Evolutionary conservation across 2,113 vertebrate species (phyloP).

Genomic region (Rattus norvegicus): GRCr8 NC_086024.1:78824001-78824500

Average conservation of each 20-base stretch:
- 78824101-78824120: not conserved
- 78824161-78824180: slow-evolving; percentile 83
- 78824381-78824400: not conserved
- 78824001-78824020: slow-evolving; percentile 88
- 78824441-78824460: not conserved
- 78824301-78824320: slow-evolving; percentile 82
- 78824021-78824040: slow-evolving; percentile 88
- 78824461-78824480: too few relatives aligned
- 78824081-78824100: not conserved
- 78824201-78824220: slow-evolving; percentile 87
- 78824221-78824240: slow-evolving; percentile 85
- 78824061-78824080: slow-evolving; percentile 67
- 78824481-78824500: not conserved
- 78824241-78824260: slow-evolving; percentile 84
- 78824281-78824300: slow-evolving; percentile 3
- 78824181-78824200: slow-evolving; percentile 86
- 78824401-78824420: not conserved
- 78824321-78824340: slow-evolving; percentile 78
- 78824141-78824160: slow-evolving; percentile 84
- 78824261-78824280: slow-evolving; percentile 80
- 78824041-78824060: slow-evolving; percentile 89
- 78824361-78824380: not conserved
- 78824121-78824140: slow-evolving; percentile 52
- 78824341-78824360: slow-evolving; percentile 61
- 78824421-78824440: not conserved